phyloP scores from a whole-genome alignment of 2,113 vertebrate genomes.

The Ptilonorhynchus violaceus region DNA sequence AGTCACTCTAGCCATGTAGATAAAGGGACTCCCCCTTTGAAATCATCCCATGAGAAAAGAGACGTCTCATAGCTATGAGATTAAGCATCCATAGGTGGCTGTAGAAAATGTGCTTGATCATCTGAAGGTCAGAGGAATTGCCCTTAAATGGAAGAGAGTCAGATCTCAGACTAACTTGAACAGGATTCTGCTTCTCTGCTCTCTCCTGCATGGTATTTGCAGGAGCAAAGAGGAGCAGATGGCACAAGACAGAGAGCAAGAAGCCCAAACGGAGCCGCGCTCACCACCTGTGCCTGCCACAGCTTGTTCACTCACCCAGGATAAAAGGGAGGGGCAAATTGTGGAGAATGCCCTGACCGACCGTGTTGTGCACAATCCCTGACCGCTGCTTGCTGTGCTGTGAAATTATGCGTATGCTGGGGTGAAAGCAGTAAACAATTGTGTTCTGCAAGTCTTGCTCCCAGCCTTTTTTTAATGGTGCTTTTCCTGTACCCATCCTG shows the following conservation, averaged over 20 bases:
- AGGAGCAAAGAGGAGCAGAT: slow-evolving; percentile 19
- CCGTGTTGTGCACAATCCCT: background rate
- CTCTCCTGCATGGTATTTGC: background rate
- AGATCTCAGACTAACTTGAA: background rate
- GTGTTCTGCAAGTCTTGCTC: background rate
- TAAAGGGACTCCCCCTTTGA: background rate
- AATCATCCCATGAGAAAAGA: background rate
- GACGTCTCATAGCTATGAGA: background rate
- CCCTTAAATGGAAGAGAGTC: background rate
- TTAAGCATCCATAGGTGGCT: background rate
- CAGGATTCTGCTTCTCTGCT: background rate
- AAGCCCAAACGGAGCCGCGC: background rate
- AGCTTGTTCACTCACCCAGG: background rate
- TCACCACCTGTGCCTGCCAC: slow-evolving; percentile 23
- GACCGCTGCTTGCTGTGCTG: background rate
- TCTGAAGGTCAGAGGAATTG: background rate
- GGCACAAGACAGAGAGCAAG: background rate
- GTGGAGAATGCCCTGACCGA: background rate
- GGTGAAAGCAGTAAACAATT: background rate
- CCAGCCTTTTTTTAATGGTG: background rate
- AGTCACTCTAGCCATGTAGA: background rate
- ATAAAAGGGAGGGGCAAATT: background rate
- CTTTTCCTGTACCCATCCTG: background rate
- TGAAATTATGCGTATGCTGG: background rate
- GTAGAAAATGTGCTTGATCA: background rate